Conservation (phyloP, 2,113 vertebrate genomes). For the Amphilophus citrinellus region DNA sequence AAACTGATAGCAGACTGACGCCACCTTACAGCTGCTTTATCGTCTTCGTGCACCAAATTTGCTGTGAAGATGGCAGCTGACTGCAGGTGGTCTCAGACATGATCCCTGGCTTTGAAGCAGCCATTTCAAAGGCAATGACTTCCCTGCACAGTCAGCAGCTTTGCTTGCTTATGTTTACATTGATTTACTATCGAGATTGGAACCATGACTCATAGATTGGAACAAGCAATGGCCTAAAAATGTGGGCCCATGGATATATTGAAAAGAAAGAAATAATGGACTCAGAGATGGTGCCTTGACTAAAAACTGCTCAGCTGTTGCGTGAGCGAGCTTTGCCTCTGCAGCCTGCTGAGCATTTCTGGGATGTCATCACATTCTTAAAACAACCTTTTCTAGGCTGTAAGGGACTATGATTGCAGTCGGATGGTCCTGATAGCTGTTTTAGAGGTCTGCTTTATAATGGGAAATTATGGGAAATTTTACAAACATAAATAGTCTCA, state of each 20-base stretch:
- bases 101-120: neutral
- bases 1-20: neutral
- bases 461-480: neutral
- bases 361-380: neutral
- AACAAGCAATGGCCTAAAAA: no score
- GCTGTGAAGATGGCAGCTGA: neutral
- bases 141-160: neutral
- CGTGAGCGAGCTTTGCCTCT: neutral
- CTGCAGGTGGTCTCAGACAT: neutral
- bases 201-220: neutral
- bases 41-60: neutral
- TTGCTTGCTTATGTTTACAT: neutral
- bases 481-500: neutral
- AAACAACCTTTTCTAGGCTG: neutral
- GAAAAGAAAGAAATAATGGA: no score
- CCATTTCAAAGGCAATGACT: neutral
- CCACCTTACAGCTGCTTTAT: neutral
- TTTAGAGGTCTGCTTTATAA: neutral
- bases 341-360: neutral
- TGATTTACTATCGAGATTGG: neutral
- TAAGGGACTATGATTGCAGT: neutral
- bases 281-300: no score
- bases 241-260: no score
- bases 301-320: neutral
- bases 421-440: neutral